Evolutionary conservation across 2,797 vertebrate genomes (phyloP).

Genomic region (Microhierax caerulescens): DNA sequence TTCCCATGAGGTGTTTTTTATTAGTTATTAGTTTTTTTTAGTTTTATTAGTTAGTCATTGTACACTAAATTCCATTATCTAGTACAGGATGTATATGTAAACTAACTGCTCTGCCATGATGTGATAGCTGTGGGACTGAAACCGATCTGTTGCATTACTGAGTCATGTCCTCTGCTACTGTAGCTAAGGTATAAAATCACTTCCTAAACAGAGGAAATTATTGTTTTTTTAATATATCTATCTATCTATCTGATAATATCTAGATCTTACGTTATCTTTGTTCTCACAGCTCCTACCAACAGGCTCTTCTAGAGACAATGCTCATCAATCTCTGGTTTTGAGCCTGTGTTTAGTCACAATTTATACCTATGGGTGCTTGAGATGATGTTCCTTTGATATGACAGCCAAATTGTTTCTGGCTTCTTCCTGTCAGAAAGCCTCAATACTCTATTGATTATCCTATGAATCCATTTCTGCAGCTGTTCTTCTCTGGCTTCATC

Average conservation of each 20-base stretch:
- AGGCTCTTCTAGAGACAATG: not conserved
- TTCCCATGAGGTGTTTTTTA: not conserved
- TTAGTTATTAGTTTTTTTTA: no score
- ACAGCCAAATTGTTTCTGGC: not conserved
- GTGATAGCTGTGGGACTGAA: not conserved
- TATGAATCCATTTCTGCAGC: not conserved
- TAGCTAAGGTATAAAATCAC: not conserved
- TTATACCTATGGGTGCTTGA: not conserved
- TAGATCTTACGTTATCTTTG: not conserved
- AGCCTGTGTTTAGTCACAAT: not conserved
- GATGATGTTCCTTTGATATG: not conserved
- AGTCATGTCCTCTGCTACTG: not conserved
- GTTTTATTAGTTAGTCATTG: accelerated
- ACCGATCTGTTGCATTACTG: not conserved
- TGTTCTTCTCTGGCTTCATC: not conserved
- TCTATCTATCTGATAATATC: not conserved
- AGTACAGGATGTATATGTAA: not conserved
- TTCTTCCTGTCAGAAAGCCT: not conserved
- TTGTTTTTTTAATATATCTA: not conserved
- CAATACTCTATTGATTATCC: not conserved
- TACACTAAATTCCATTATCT: not conserved
- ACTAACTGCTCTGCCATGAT: not conserved
- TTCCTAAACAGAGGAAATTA: not conserved
- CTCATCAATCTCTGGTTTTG: not conserved
- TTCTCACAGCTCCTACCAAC: not conserved